These are phyloP conservation scores for Mormyrus hasselquistii DNA, from an alignment of 2,797 vertebrate species.

Conservation along the genomic window DNA sequence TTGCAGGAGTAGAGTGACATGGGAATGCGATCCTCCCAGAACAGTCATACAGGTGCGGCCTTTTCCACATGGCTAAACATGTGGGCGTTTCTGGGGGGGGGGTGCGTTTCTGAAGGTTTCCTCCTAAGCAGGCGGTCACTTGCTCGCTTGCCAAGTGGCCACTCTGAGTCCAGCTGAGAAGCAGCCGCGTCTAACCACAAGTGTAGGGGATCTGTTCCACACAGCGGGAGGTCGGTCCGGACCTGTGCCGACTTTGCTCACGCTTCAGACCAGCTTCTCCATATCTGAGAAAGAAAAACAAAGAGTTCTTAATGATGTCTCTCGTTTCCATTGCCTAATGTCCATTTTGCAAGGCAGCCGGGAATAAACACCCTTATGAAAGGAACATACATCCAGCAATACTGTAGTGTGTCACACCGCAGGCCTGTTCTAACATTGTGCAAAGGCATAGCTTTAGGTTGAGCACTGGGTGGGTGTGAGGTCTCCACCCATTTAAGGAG, in stretches of 20 bases:
- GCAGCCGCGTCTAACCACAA: neutral
- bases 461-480: neutral
- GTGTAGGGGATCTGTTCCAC: neutral
- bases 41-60: neutral
- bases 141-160: neutral
- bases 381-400: neutral
- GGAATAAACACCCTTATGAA: neutral
- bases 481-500: neutral
- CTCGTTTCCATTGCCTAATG: neutral
- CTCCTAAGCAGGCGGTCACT: neutral
- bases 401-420: neutral
- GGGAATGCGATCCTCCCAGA: neutral
- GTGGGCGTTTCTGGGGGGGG: neutral
- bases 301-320: neutral
- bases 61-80: neutral
- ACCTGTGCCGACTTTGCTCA: neutral
- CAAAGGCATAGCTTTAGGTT: neutral
- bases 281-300: neutral
- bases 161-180: neutral
- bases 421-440: neutral
- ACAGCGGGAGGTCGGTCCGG: neutral
- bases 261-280: neutral
- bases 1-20: conserved; percentile 9
- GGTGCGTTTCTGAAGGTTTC: neutral
- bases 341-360: neutral